Conservation (phyloP, 30 jellyfish, hydroid and myxozoan species). For the Mastigias papua region DNA sequence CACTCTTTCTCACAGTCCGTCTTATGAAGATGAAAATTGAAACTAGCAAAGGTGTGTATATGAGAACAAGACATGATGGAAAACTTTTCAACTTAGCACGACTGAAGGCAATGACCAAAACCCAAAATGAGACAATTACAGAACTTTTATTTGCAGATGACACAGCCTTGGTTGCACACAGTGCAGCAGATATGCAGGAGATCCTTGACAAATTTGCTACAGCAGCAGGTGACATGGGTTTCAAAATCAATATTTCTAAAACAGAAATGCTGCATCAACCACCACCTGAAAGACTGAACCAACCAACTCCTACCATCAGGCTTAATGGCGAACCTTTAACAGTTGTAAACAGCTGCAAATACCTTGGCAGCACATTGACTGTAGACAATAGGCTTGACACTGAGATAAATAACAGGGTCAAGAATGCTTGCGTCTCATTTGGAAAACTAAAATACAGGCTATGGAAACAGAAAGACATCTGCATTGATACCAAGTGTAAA, state of each 20-base stretch:
- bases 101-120: neutral
- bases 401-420: neutral
- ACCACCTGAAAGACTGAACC: neutral
- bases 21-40: neutral
- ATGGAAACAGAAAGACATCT: neutral
- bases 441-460: constrained; percentile 17
- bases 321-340: too few relatives aligned
- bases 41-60: neutral
- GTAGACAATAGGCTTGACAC: neutral
- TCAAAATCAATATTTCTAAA: constrained; percentile 1
- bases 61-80: constrained; percentile 14
- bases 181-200: constrained; percentile 15
- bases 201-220: constrained; percentile 4
- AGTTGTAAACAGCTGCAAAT: neutral
- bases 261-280: constrained; percentile 7
- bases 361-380: neutral
- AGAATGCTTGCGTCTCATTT: neutral
- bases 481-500: neutral
- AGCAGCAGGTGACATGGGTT: neutral
- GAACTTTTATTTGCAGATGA: constrained; percentile 11
- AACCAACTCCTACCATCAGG: neutral
- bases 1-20: neutral
- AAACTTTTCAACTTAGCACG: constrained; percentile 14
- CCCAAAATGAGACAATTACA: neutral
- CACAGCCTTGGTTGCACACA: constrained; percentile 11